A percentile compares a stretch with the other conserved stretches of the same genome.
Conservation (phyloP, 2,797 vertebrate genomes). For the Pogonophryne albipinna region DNA sequence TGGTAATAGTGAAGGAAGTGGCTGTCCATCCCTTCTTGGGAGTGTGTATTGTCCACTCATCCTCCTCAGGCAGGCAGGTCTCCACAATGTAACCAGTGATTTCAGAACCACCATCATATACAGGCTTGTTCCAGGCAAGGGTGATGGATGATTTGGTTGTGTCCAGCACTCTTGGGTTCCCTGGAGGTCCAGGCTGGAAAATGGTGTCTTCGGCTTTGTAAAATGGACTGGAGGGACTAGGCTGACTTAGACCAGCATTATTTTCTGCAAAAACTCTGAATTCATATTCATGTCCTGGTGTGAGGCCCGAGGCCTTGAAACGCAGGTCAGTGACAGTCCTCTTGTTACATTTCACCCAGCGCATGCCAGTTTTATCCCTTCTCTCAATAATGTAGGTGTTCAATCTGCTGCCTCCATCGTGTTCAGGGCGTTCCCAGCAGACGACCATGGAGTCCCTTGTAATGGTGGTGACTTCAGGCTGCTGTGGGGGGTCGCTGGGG, state of each 20-base stretch:
- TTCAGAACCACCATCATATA: constrained; percentile 98
- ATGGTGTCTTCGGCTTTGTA: constrained; percentile 97
- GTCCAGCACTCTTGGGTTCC: constrained; percentile 95
- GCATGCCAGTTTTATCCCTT: constrained; percentile 93
- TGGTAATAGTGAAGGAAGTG: constrained; percentile 95
- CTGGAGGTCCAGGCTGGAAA: constrained; percentile 97
- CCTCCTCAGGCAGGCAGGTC: constrained; percentile 94
- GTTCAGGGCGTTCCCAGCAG: constrained; percentile 96
- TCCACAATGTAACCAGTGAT: constrained; percentile 98
- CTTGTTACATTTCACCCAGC: constrained; percentile 99
- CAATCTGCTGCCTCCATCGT: constrained; percentile 96
- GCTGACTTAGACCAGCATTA: constrained; percentile 94
- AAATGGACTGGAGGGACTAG: constrained; percentile 92
- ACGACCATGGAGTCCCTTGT: constrained; percentile 99
- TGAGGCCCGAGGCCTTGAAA: constrained; percentile 95
- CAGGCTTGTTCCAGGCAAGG: constrained; percentile 97
- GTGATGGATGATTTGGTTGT: constrained; percentile 97
- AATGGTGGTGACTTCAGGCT: constrained; percentile 94
- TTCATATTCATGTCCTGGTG: constrained; percentile 96
- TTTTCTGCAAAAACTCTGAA: constrained; percentile 97
- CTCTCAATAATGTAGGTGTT: constrained; percentile 96
- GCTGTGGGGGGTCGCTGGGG: constrained; percentile 92
- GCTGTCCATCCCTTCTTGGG: constrained; percentile 92
- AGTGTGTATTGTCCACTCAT: constrained; percentile 97
- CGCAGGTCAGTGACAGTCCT: constrained; percentile 93